Evolutionary conservation across 2,888 invertebrate species (phyloP), one percentile per base, ranked within the genome.

Genomic region (Hirtodrosophila duncani): DNA sequence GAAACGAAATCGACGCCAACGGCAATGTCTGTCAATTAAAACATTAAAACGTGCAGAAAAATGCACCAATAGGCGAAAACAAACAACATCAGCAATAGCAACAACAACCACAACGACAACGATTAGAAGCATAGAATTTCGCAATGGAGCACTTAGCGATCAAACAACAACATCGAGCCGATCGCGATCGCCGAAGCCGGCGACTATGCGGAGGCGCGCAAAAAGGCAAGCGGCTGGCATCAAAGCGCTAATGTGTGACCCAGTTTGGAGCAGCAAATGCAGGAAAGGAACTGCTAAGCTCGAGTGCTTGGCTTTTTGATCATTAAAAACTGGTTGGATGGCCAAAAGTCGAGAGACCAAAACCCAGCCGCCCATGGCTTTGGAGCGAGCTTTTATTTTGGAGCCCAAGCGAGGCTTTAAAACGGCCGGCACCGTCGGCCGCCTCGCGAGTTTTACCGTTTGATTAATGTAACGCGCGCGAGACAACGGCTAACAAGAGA

Each of bases 311-410:
- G 44, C 51, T 68, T 60, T 60, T 59, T 56, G 67, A 74, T 78
- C 81, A 77, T 82, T 82, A 82, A 81, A 84, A 83, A 84, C 83
- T 81, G 83, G 83, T 83, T 83, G 23, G 45, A 48, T 57, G 14
- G 43, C 53, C 58, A 53, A 55, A 65, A 52, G 6, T 16, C 39
- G 36, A 34, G 31, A 38, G 36, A 49, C 39, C 43, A 31, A 27
- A 27, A 17, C 50, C 52, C 18, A 34, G 37, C 43, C 68, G 66
- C 70, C 60, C 67, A 75, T 50, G 43, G 48, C 61, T 24, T 30
- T 49, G 36, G 39, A 31, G 20, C 6, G 52, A 50, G 59, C 67
- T 65, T 67, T 61, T 57, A n/a, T n/a, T 58, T 41, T 39, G 39
- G 38, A 34, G 21, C 33, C n/a, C 37, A 49, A 17, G 46, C 36